These are phyloP conservation scores for Salticus scenicus DNA, from an alignment of 2,888 invertebrate species.

Conservation along the genomic window DNA sequence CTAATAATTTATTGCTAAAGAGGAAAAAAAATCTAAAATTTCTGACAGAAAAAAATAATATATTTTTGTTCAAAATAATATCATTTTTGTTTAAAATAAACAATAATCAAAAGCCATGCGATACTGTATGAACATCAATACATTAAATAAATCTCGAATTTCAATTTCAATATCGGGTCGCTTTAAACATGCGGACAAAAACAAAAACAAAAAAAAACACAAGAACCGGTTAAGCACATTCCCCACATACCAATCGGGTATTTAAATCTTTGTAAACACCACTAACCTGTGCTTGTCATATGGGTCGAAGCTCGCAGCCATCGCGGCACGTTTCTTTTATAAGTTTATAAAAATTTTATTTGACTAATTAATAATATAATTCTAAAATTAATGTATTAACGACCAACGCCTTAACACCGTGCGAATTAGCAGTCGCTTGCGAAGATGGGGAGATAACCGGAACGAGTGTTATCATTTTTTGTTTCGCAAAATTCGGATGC, in stretches of 20 bases:
- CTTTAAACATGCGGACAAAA: too few species aligned
- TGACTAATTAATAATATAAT: background rate
- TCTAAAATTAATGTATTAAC: conserved; percentile 19
- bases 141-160: too few species aligned
- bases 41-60: too few species aligned
- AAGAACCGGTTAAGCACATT: conserved; percentile 64
- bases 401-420: conserved; percentile 65
- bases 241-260: conserved; percentile 48
- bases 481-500: too few species aligned
- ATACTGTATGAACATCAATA: too few species aligned
- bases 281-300: conserved; percentile 73
- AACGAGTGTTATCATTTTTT: too few species aligned
- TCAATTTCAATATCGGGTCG: too few species aligned
- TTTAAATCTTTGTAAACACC: background rate
- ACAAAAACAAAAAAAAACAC: background rate
- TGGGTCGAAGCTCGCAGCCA: conserved; percentile 82
- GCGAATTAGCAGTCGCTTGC: background rate
- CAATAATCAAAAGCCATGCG: too few species aligned
- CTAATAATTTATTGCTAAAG: too few species aligned
- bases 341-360: background rate
- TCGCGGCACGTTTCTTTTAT: conserved; percentile 73
- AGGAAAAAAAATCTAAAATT: too few species aligned
- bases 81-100: too few species aligned
- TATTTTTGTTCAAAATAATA: too few species aligned
- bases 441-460: background rate